phyloP scores from a whole-genome alignment of 1,140 invertebrate genomes.

The Drosophila willistoni region DNA sequence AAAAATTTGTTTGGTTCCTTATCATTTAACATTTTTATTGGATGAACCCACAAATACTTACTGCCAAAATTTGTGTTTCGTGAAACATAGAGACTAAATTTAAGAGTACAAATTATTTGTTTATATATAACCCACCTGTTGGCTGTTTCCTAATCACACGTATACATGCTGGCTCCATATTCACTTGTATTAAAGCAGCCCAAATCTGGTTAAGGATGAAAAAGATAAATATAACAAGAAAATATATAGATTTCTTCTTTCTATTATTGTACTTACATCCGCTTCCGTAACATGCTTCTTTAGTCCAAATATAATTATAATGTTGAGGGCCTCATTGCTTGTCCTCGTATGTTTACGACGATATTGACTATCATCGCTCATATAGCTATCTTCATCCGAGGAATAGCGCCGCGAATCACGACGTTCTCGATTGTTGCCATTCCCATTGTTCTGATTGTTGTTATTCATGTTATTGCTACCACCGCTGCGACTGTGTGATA shows the following conservation, averaged over 20 bases:
- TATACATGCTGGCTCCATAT: constrained; percentile 91
- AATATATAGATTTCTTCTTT: neutral
- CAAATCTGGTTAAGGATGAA: constrained; percentile 49
- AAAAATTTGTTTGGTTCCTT: constrained; percentile 12
- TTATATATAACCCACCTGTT: constrained; percentile 87
- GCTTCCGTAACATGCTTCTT: constrained; percentile 92
- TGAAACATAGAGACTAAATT: neutral
- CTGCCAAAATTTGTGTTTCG: constrained; percentile 6
- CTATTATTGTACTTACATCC: constrained; percentile 86
- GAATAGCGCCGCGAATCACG: constrained; percentile 40
- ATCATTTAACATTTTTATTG: constrained; percentile 9
- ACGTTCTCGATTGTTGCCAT: neutral
- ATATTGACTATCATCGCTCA: constrained; percentile 52
- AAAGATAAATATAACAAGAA: neutral
- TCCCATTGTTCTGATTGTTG: constrained; percentile 1
- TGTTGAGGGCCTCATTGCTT: constrained; percentile 92
- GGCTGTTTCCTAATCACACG: constrained; percentile 93
- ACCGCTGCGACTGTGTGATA: neutral
- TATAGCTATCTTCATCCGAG: constrained; percentile 67
- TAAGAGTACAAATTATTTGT: neutral
- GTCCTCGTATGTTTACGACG: constrained; percentile 82
- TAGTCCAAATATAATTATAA: constrained; percentile 92
- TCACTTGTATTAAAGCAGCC: constrained; percentile 88
- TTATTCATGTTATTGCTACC: neutral
- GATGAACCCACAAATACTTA: constrained; percentile 23